phyloP scores from a whole-genome alignment of 2,888 invertebrate genomes.

The Napeogenes inachia region DNA sequence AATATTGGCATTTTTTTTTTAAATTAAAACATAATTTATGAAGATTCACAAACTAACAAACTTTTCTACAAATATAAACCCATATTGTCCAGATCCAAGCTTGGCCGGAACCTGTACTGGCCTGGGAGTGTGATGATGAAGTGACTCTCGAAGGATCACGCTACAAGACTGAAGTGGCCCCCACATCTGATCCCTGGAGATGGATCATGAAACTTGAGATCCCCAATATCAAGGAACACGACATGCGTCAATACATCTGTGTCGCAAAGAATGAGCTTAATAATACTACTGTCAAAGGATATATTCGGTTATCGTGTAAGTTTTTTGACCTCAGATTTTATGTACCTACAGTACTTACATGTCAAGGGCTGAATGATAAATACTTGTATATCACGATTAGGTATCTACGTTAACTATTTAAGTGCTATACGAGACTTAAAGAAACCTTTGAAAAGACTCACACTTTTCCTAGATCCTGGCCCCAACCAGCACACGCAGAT shows the following conservation, averaged over 20 bases:
- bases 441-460: too few relatives aligned
- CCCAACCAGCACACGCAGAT: conserved; percentile 50
- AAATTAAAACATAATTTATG: too few relatives aligned
- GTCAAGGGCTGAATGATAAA: too few relatives aligned
- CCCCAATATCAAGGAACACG: conserved; percentile 80
- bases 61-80: neutral
- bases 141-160: conserved; percentile 80
- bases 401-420: too few relatives aligned
- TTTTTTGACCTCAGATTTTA: conserved; percentile 13
- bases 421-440: too few relatives aligned
- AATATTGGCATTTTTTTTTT: too few relatives aligned
- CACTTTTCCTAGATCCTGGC: conserved; percentile 45
- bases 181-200: conserved; percentile 73
- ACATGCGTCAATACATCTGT: conserved; percentile 88
- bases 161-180: conserved; percentile 55
- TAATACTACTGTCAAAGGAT: conserved; percentile 86
- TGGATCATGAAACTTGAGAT: conserved; percentile 89
- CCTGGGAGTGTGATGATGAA: conserved; percentile 92
- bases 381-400: too few relatives aligned
- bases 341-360: too few relatives aligned
- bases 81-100: conserved; percentile 82
- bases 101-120: conserved; percentile 89
- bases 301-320: conserved; percentile 59
- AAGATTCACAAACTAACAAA: neutral
- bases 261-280: conserved; percentile 90